These are phyloP conservation scores for Lasioglossum zephyrum DNA, from an alignment of 2,888 invertebrate genomes.

Conservation along the genomic window DNA sequence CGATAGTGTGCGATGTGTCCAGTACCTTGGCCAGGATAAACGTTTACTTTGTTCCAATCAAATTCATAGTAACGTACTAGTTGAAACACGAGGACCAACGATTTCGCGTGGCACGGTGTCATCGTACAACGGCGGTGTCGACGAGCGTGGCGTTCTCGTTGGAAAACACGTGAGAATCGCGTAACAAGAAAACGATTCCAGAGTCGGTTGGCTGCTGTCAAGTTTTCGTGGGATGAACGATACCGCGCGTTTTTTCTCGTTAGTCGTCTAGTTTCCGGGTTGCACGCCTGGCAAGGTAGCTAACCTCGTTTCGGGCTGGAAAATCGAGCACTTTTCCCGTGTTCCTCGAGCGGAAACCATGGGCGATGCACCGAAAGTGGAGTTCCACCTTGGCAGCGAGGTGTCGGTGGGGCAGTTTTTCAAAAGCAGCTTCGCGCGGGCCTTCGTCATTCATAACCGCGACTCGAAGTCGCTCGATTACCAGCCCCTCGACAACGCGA, in stretches of 20 bases:
- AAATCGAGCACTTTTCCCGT: neutral
- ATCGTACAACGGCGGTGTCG: neutral
- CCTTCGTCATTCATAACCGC: constrained; percentile 82
- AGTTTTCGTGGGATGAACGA: constrained; percentile 28
- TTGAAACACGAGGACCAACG: neutral
- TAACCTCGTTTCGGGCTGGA: constrained; percentile 17
- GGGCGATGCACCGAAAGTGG: constrained; percentile 74
- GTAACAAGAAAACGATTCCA: constrained; percentile 1
- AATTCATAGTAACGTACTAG: neutral
- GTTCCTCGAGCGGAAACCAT: constrained; percentile 50
- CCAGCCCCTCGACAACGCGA: constrained; percentile 74
- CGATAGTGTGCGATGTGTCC: neutral
- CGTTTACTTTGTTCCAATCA: neutral
- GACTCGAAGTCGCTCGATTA: constrained; percentile 84
- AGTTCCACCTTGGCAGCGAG: constrained; percentile 80
- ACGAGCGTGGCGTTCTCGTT: neutral
- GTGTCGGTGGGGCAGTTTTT: constrained; percentile 84
- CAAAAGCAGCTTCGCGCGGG: constrained; percentile 86
- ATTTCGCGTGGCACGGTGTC: neutral
- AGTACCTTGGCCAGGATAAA: neutral
- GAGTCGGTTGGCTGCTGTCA: neutral
- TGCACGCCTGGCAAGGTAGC: constrained; percentile 13
- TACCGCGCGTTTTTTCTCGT: neutral
- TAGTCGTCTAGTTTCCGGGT: neutral
- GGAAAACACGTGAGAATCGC: constrained; percentile 36